Conservation (phyloP, 1,140 invertebrate species). For the Agrilus planipennis region DNA sequence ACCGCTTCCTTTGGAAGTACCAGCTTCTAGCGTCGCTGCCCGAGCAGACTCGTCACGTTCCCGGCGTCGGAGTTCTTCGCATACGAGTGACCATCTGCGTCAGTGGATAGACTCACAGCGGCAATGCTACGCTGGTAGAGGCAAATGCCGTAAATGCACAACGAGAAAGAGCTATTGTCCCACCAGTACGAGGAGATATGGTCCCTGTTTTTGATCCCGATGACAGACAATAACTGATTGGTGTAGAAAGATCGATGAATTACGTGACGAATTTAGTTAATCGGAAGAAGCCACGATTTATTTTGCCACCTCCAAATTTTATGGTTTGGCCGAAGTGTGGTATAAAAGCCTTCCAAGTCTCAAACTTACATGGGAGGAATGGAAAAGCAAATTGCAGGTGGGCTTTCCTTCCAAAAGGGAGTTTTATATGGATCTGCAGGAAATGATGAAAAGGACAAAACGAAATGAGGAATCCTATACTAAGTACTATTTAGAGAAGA, state of each 20-base stretch:
- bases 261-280: slow-evolving; percentile 14
- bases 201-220: slow-evolving; percentile 5
- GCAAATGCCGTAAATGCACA: too few species aligned
- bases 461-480: slow-evolving; percentile 7
- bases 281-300: slow-evolving; percentile 14
- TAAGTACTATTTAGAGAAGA: slow-evolving; percentile 13
- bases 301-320: slow-evolving; percentile 22
- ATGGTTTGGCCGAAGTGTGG: slow-evolving; percentile 25
- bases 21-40: too few species aligned
- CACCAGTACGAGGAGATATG: neutral
- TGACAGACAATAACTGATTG: slow-evolving; percentile 7
- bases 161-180: slow-evolving; percentile 3
- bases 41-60: too few species aligned
- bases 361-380: slow-evolving; percentile 24
- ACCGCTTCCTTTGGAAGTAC: too few species aligned
- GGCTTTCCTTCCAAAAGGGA: slow-evolving; percentile 22
- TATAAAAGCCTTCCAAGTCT: slow-evolving; percentile 22
- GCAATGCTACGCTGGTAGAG: too few species aligned
- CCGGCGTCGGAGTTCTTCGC: too few species aligned
- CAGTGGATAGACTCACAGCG: too few species aligned
- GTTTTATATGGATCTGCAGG: slow-evolving; percentile 18
- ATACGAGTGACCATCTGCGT: too few species aligned
- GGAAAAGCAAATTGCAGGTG: slow-evolving; percentile 24
- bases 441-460: slow-evolving; percentile 17
- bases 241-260: slow-evolving; percentile 23